A percentile compares a stretch with the other conserved stretches of the same genome.
Conservation (phyloP, 2,797 vertebrate genomes). For the Nannoperca obscura region DNA sequence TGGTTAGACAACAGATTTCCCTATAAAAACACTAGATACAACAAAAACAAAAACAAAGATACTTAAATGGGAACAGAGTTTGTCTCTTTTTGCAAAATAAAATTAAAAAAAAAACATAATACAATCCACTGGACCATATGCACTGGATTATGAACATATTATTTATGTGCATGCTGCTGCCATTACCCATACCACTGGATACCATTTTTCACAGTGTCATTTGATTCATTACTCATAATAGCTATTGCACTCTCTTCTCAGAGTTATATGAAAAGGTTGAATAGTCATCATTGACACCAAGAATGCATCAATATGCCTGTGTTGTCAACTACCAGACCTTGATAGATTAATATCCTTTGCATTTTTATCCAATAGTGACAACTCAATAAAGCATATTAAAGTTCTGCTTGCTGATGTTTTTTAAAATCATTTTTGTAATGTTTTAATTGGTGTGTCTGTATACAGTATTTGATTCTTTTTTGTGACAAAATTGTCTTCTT, state of each 20-base stretch:
- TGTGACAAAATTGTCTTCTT: background rate
- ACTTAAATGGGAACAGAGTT: background rate
- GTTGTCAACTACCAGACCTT: background rate
- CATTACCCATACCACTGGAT: no score
- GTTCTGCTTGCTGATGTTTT: background rate
- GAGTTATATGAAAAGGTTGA: background rate
- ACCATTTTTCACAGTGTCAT: background rate
- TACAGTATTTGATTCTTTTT: background rate
- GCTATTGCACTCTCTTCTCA: background rate
- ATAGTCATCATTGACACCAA: background rate
- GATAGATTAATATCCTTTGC: background rate
- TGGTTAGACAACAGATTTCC: background rate
- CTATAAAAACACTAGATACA: no score
- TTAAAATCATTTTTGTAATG: background rate
- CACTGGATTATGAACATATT: background rate
- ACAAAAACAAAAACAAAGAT: no score
- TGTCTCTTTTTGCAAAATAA: background rate
- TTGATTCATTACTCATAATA: conserved; percentile 3
- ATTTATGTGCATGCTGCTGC: no score
- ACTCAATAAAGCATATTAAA: background rate
- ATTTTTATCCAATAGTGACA: no score
- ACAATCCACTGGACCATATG: background rate
- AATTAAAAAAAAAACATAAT: background rate
- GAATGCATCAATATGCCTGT: conserved; percentile 1
- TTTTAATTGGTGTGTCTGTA: background rate